phyloP scores from a whole-genome alignment of 2,797 vertebrate genomes.

The Acanthornis magna region DNA sequence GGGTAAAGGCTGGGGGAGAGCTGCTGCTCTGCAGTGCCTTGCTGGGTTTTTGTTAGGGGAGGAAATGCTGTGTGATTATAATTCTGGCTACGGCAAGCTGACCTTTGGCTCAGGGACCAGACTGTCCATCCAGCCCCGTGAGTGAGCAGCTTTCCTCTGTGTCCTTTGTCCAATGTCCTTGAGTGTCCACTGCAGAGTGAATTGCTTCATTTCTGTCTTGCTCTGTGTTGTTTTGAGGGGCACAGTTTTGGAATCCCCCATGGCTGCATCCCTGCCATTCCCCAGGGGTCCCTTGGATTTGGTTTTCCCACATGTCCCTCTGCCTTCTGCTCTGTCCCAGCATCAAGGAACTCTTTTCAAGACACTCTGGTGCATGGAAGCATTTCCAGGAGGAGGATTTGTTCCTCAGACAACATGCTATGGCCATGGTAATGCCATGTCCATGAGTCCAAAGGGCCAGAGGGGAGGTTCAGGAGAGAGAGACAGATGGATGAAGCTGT shows the following conservation, averaged over 20 bases:
- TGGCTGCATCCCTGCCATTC: too few relatives aligned
- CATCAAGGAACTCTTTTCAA: not conserved
- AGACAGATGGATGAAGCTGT: not conserved
- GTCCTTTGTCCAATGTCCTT: not conserved
- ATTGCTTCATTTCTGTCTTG: too few relatives aligned
- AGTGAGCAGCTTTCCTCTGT: not conserved
- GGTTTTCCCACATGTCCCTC: too few relatives aligned
- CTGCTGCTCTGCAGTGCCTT: not conserved
- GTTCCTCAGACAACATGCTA: not conserved
- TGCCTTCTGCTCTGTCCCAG: not conserved
- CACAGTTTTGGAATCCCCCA: too few relatives aligned
- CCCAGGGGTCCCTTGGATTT: too few relatives aligned
- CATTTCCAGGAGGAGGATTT: not conserved
- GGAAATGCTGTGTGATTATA: not conserved
- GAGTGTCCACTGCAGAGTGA: too few relatives aligned
- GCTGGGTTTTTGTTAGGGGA: not conserved
- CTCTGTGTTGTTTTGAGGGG: too few relatives aligned
- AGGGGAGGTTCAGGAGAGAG: not conserved
- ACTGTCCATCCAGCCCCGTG: not conserved
- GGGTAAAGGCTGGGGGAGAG: not conserved
- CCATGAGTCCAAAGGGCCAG: not conserved
- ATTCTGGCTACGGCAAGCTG: rapidly evolving
- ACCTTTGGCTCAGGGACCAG: not conserved
- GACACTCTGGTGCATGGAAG: too few relatives aligned
- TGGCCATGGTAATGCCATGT: not conserved